Base-by-base conservation (phyloP, 1,140 invertebrate species). In the Piezodorus guildinii region DNA sequence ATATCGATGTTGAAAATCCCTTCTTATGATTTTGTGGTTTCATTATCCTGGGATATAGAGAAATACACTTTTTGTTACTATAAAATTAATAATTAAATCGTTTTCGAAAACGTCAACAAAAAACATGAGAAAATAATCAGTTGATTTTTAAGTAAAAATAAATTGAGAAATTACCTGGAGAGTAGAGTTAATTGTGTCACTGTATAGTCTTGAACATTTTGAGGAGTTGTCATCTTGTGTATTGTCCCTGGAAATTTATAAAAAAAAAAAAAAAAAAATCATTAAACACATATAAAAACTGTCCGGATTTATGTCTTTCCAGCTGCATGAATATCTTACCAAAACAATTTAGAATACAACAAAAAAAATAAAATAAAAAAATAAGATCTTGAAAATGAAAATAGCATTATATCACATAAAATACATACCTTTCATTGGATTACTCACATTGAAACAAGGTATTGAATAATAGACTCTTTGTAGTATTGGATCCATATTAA, bases 121-220 rank as follows among this genome's bases (percentile, higher is more conserved):
- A 21, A 25, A 52, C 1, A 19, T 6, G 17, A 52, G 23, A 52
- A 52, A 52, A 52, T 15, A 52, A 52, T 52, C 17, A 52, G n/a
- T 34, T n/a, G 56, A 8, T 39, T 46, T 21, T 16, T 61, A 43
- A 61, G 6, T 34, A 43, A 39, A 21, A 10, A 5, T 16, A 17
- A 5, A 10, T 6, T 15, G n/a, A 17, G 12, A 17, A 27, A 23
- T 65, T 43, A 65, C 64, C 46, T 65, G 64, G 8, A 61, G 43
- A 2, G 60, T 51, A 5, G 64, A 46, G 34, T 43, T 62, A 14
- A 60, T 62, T 43, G 58, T 23, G n/a, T 65, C 64, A 60, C 39
- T 65, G 51, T 65, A 62, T 15, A 65, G 45, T 19, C 64, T 51
- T 19, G 64, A 65, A 60, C 49, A 54, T 34, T 65, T 65, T 16